phyloP scores from a whole-genome alignment of 2,113 vertebrate genomes.

The Rhipidura dahli region DNA sequence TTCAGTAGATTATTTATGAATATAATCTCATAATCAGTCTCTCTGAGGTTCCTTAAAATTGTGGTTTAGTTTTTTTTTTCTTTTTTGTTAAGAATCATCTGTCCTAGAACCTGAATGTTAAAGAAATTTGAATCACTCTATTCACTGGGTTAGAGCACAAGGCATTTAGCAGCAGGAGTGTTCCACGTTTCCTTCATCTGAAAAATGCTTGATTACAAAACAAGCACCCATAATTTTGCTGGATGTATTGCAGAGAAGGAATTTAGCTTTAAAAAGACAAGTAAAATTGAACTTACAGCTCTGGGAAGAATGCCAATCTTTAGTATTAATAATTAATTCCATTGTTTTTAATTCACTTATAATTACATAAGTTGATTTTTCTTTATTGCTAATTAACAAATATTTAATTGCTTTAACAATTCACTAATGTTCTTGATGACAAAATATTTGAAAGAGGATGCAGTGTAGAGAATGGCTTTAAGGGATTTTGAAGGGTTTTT shows the following conservation, averaged over 20 bases:
- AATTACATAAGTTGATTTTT: slow-evolving; percentile 69
- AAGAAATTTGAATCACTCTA: background rate
- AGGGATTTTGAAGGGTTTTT: background rate
- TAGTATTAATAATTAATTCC: slow-evolving; percentile 71
- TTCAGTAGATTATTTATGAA: background rate
- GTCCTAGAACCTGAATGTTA: background rate
- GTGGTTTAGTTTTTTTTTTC: background rate
- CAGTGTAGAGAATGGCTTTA: background rate
- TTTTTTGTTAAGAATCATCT: background rate
- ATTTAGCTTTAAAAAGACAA: slow-evolving; percentile 43
- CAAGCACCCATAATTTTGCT: background rate
- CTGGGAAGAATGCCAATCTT: slow-evolving; percentile 70
- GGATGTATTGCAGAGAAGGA: background rate
- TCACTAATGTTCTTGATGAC: slow-evolving; percentile 34
- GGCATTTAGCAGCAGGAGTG: background rate
- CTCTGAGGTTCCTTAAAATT: background rate
- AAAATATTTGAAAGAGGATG: slow-evolving; percentile 30
- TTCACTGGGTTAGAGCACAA: background rate
- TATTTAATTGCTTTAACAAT: slow-evolving; percentile 69
- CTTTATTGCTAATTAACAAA: slow-evolving; percentile 65
- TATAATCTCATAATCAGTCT: background rate
- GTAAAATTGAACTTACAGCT: slow-evolving; percentile 37
- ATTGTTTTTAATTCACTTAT: slow-evolving; percentile 70
- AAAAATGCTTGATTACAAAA: background rate
- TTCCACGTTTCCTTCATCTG: background rate